Percentiles rank a stretch among this genome's conserved stretches.
These are phyloP conservation scores for Campylomormyrus numenius DNA, from an alignment of 2,113 vertebrate genomes.

Conservation along the genomic window DNA sequence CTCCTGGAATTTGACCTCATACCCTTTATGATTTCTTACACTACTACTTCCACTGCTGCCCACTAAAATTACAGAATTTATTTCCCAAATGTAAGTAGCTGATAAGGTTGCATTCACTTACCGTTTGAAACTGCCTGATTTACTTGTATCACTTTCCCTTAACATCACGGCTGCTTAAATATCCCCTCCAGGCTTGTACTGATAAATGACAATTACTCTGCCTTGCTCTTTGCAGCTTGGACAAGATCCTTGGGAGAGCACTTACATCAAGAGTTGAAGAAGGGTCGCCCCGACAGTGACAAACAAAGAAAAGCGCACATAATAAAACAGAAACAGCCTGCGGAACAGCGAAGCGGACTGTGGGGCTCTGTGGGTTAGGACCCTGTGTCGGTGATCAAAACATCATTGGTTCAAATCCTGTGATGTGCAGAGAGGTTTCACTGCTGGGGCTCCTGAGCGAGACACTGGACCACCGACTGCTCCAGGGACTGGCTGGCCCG, in stretches of 20 bases:
- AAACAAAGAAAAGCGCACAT: not conserved
- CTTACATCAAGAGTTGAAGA: not conserved
- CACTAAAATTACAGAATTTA: not conserved
- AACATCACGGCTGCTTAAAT: not conserved
- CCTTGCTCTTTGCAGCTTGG: not conserved
- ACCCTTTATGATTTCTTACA: not conserved
- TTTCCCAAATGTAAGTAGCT: not conserved
- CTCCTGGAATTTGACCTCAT: not conserved
- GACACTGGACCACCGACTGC: no score
- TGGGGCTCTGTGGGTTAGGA: not conserved
- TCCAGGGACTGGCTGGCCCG: no score
- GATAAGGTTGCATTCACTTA: not conserved
- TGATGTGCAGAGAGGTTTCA: not conserved
- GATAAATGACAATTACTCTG: not conserved
- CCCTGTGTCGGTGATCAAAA: not conserved
- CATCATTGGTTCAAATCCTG: not conserved
- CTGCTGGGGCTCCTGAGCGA: not conserved
- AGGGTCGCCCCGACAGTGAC: not conserved
- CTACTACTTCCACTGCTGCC: not conserved
- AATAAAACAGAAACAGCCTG: not conserved
- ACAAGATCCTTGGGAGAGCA: not conserved
- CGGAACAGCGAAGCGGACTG: not conserved
- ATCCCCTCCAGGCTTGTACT: not conserved
- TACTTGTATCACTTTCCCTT: not conserved
- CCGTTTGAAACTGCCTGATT: not conserved